Conservation (phyloP, 2,888 invertebrate species). For the Bombylius discolor region DNA sequence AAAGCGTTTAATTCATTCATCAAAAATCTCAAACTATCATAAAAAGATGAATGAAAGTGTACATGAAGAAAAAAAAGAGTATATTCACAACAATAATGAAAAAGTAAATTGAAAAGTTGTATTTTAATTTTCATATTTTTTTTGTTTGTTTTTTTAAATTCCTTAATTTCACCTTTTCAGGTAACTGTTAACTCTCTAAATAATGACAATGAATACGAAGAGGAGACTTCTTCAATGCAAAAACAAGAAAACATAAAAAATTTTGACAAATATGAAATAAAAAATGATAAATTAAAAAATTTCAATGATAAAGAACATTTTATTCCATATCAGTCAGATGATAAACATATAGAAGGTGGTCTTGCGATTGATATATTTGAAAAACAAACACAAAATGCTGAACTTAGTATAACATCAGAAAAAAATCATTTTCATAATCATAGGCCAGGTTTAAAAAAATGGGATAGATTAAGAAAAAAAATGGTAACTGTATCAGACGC, state of each 20-base stretch:
- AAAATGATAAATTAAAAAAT: constrained; percentile 39
- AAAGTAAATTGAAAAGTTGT: no score
- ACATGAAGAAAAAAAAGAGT: no score
- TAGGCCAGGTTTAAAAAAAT: constrained; percentile 53
- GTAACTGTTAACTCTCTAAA: no score
- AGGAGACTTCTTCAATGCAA: constrained; percentile 1
- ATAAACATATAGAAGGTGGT: constrained; percentile 66
- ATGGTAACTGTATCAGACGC: constrained; percentile 55
- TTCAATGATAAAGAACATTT: constrained; percentile 66
- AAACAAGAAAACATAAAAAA: constrained; percentile 41
- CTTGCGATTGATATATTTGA: constrained; percentile 65
- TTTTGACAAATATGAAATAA: constrained; percentile 39
- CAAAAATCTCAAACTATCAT: constrained; percentile 26
- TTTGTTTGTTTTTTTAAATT: no score
- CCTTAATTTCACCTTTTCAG: no score
- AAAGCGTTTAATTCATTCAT: constrained; percentile 61
- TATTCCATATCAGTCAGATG: constrained; percentile 71
- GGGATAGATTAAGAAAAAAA: constrained; percentile 95
- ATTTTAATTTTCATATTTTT: no score
- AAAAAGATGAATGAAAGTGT: constrained; percentile 32
- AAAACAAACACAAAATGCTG: constrained; percentile 60
- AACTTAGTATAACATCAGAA: constrained; percentile 61
- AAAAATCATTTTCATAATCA: constrained; percentile 60
- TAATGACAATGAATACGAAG: no score
- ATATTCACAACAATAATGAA: no score